Conservation (phyloP, 1,140 invertebrate genomes). For the Calycopis cecrops region DNA sequence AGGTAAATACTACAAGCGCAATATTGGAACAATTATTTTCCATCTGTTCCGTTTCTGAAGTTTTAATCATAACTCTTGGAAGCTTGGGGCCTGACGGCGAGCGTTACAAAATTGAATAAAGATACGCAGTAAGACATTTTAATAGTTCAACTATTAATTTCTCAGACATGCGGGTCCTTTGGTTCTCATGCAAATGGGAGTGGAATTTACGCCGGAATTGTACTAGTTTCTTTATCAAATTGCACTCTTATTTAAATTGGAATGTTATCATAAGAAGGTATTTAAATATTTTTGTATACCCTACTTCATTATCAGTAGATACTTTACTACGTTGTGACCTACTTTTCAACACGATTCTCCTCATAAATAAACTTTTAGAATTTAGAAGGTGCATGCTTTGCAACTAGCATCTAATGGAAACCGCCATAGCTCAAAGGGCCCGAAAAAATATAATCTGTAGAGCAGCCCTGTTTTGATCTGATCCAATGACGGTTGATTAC, state of each 20-base stretch:
- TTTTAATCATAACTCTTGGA: conserved; percentile 29
- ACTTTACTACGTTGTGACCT: too few species aligned
- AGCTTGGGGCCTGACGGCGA: conserved; percentile 6
- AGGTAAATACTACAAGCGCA: conserved; percentile 5
- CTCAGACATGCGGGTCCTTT: conserved; percentile 36
- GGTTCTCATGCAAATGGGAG: conserved; percentile 52
- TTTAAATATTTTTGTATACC: too few species aligned
- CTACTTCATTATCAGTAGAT: too few species aligned
- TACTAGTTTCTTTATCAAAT: conserved; percentile 34
- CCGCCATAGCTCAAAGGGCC: too few species aligned
- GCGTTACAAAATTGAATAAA: conserved; percentile 47
- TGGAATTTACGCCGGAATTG: conserved; percentile 43
- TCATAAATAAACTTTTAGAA: too few species aligned
- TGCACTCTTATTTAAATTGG: conserved; percentile 32
- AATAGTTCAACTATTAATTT: conserved; percentile 53
- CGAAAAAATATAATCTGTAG: too few species aligned
- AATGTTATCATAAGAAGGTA: conserved; percentile 18
- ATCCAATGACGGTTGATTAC: too few species aligned
- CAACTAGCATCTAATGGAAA: too few species aligned
- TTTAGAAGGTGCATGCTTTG: too few species aligned
- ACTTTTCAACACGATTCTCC: too few species aligned
- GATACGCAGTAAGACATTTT: conserved; percentile 50
- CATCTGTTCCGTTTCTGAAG: conserved; percentile 9
- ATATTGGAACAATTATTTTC: conserved; percentile 3
- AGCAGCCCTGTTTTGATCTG: too few species aligned